Percentiles rank a stretch among this genome's conserved stretches.
Evolutionary conservation across 2,113 vertebrate genomes (phyloP).

Genomic region (Egretta garzetta): DNA sequence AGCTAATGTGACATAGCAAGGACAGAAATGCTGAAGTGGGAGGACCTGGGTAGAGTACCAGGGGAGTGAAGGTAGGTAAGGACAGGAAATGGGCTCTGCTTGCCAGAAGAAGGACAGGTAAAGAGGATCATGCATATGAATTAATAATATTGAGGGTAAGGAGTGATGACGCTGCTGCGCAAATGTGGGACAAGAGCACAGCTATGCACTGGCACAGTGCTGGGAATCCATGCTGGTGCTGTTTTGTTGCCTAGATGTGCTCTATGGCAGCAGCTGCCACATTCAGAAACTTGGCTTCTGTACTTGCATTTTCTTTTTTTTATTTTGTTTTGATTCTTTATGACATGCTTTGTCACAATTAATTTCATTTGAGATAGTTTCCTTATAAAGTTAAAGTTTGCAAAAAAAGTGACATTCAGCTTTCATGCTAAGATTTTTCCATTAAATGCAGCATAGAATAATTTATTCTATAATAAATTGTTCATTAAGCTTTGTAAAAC

Average conservation of each 20-base stretch:
- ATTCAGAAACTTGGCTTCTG: background rate
- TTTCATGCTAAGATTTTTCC: background rate
- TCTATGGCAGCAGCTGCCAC: background rate
- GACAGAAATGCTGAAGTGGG: background rate
- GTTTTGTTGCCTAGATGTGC: background rate
- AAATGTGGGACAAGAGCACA: background rate
- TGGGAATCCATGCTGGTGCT: background rate
- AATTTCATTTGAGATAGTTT: background rate
- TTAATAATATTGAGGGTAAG: background rate
- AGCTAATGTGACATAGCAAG: background rate
- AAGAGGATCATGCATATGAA: background rate
- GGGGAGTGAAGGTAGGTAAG: background rate
- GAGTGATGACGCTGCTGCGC: background rate
- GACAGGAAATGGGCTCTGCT: background rate
- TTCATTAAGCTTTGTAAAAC: background rate
- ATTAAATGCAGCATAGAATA: background rate
- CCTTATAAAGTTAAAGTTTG: background rate
- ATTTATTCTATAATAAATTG: background rate
- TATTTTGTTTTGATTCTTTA: background rate
- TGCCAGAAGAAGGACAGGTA: background rate
- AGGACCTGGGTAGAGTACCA: fast-evolving
- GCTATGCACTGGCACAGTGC: no score
- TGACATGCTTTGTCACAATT: background rate
- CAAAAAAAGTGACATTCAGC: background rate
- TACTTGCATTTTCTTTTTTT: background rate